A percentile compares a stretch with the other conserved stretches of the same genome.
Conservation (phyloP, 64 coral and sea anemone species). For the Montipora efflorescens region DNA sequence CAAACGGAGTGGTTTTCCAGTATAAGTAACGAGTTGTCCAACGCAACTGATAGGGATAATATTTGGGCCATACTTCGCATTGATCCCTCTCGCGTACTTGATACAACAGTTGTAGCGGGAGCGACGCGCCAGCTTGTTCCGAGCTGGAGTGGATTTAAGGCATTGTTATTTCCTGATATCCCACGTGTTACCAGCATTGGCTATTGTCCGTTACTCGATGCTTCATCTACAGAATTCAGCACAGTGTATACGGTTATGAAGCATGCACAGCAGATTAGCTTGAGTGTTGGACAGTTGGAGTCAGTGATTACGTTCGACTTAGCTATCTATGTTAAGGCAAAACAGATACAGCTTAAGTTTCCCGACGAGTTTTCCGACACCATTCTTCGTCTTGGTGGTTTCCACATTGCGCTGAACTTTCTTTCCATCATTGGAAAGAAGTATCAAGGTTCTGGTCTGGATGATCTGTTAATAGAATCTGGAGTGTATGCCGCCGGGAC, state of each 20-base stretch:
- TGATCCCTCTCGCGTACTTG: not conserved
- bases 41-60: constrained; percentile 4
- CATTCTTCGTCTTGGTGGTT: not conserved
- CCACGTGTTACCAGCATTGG: constrained; percentile 6
- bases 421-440: constrained; percentile 38
- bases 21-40: not conserved
- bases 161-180: constrained; percentile 31
- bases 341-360: constrained; percentile 54
- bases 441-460: constrained; percentile 17
- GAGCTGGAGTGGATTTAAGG: constrained; percentile 43
- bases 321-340: constrained; percentile 47
- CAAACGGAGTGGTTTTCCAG: constrained; percentile 30
- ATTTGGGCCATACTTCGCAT: constrained; percentile 19
- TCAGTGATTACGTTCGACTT: constrained; percentile 50
- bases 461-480: constrained; percentile 35
- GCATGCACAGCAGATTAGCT: constrained; percentile 21
- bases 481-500: constrained; percentile 21
- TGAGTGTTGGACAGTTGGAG: not conserved
- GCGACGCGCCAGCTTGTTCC: constrained; percentile 1
- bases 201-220: constrained; percentile 30
- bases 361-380: not conserved
- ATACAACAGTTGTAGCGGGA: not conserved
- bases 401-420: constrained; percentile 2
- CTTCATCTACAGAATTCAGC: not conserved
- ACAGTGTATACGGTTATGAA: constrained; percentile 36